phyloP scores from a whole-genome alignment of 2,888 invertebrate genomes.

The Liopterus haemorrhoidalis region DNA sequence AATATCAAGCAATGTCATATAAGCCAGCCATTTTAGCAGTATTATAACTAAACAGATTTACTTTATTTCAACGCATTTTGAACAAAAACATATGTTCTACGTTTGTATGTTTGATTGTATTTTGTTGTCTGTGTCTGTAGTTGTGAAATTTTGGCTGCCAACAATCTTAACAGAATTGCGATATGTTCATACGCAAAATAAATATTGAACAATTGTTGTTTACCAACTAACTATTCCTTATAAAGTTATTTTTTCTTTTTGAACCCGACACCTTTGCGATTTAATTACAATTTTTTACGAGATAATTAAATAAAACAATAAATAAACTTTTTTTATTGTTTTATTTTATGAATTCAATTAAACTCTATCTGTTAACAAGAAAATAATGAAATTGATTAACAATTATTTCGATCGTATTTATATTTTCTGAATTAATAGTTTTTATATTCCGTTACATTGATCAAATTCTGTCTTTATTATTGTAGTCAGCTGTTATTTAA shows the following conservation, averaged over 20 bases:
- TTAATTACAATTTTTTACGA: background rate
- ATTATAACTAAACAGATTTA: no score
- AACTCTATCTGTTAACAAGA: no score
- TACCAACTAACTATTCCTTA: no score
- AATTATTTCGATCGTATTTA: background rate
- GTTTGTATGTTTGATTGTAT: no score
- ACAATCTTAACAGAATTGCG: no score
- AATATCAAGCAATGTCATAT: conserved; percentile 20
- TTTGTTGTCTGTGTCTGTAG: no score
- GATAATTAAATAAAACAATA: background rate
- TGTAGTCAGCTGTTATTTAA: conserved; percentile 45
- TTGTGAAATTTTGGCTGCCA: no score
- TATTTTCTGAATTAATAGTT: no score
- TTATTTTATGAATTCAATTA: conserved; percentile 2
- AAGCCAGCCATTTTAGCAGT: conserved; percentile 22
- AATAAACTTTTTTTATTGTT: background rate
- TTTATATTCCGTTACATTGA: no score
- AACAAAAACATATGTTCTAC: no score
- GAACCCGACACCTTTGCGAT: background rate
- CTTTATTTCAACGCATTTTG: conserved; percentile 10
- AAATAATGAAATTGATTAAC: background rate
- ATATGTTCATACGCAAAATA: no score
- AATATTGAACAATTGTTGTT: no score
- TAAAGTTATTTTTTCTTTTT: background rate
- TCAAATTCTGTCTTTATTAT: conserved; percentile 42